Percentiles rank a stretch among this genome's conserved stretches.
Evolutionary conservation across 2,888 invertebrate genomes (phyloP).

Genomic region (Drosophila robusta): DNA sequence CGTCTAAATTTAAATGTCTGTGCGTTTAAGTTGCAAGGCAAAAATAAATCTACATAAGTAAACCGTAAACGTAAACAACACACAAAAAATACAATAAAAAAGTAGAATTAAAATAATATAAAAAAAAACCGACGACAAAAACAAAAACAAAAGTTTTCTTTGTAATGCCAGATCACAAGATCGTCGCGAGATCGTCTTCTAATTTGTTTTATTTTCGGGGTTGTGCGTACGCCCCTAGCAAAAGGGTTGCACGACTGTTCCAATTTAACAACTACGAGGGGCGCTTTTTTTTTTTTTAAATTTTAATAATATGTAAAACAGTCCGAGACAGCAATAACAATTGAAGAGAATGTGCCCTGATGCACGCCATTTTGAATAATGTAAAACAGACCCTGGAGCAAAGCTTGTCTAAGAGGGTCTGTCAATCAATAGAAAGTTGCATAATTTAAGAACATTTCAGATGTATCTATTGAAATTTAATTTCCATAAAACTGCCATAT

Average conservation of each 20-base stretch:
- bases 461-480: too few relatives aligned
- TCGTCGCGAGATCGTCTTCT: conserved; percentile 22
- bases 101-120: neutral
- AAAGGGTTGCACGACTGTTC: conserved; percentile 37
- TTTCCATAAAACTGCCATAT: too few relatives aligned
- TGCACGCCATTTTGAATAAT: conserved; percentile 27
- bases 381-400: neutral
- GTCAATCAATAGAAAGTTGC: conserved; percentile 26
- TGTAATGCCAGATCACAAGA: conserved; percentile 45
- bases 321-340: conserved; percentile 7
- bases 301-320: conserved; percentile 30
- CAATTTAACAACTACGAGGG: conserved; percentile 14
- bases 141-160: conserved; percentile 9
- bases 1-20: conserved; percentile 77
- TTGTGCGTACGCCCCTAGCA: conserved; percentile 25
- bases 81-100: conserved; percentile 14
- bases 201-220: conserved; percentile 42
- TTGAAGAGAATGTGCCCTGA: neutral
- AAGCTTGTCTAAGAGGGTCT: conserved; percentile 16
- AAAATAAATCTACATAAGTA: conserved; percentile 76
- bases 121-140: conserved; percentile 12
- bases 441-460: neutral
- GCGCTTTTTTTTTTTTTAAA: conserved; percentile 6
- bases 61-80: conserved; percentile 74
- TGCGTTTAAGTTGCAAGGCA: conserved; percentile 80